These are phyloP conservation scores for Poecilia picta DNA, from an alignment of 2,797 vertebrate genomes.

Conservation along the genomic window DNA sequence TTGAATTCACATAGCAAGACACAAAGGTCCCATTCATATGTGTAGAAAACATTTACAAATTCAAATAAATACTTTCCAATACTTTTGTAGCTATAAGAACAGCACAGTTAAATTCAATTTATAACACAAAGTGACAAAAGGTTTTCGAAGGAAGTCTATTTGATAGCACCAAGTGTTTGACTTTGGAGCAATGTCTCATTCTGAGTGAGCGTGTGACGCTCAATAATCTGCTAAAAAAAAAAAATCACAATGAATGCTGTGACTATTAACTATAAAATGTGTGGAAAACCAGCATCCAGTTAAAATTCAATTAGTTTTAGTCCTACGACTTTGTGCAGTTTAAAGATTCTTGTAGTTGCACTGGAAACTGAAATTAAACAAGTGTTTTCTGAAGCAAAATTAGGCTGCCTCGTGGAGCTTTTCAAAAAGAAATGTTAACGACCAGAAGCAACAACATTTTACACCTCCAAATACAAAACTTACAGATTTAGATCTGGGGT, in stretches of 20 bases:
- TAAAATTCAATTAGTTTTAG: not conserved
- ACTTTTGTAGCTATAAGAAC: not conserved
- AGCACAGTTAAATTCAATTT: not conserved
- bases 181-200: not conserved
- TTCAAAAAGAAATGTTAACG: not conserved
- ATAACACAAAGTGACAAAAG: not conserved
- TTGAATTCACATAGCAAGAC: not conserved
- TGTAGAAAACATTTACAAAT: not conserved
- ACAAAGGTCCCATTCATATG: not conserved
- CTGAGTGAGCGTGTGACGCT: not conserved
- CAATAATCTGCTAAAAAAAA: not conserved
- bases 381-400: not conserved
- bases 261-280: not conserved
- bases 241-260: too few species aligned
- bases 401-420: not conserved
- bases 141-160: too few species aligned
- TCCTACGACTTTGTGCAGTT: not conserved
- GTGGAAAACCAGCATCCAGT: too few species aligned
- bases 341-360: not conserved
- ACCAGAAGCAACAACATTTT: not conserved
- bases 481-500: not conserved
- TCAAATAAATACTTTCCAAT: not conserved
- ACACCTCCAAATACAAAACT: not conserved
- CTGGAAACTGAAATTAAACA: not conserved
- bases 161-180: not conserved